Evolutionary conservation across 1,140 invertebrate genomes (phyloP).

Genomic region (Stegodyphus mimosarum): DNA sequence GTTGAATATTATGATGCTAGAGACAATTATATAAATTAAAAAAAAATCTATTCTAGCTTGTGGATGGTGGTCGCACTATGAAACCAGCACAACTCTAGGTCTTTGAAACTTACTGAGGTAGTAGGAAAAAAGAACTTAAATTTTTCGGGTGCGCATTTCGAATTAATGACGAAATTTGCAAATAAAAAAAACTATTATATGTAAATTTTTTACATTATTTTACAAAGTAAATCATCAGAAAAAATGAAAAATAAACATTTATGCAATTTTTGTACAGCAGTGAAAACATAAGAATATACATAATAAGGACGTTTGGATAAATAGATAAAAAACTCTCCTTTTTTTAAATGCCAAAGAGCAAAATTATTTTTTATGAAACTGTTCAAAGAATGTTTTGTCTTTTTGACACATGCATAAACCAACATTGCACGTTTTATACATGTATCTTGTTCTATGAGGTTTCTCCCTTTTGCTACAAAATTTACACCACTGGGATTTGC

Average conservation of each 20-base stretch:
- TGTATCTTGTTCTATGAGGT: constrained; percentile 15
- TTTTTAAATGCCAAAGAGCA: neutral
- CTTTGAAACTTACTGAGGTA: neutral
- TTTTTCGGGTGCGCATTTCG: neutral
- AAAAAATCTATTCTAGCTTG: neutral
- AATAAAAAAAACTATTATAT: constrained; percentile 1
- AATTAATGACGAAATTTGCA: neutral
- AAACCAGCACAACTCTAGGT: neutral
- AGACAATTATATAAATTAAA: neutral
- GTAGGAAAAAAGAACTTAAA: too few relatives aligned
- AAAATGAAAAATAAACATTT: constrained; percentile 44
- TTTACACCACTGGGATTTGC: neutral
- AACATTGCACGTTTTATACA: constrained; percentile 11
- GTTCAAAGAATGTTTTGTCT: constrained; percentile 2
- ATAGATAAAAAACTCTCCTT: neutral
- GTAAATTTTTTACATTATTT: constrained; percentile 11
- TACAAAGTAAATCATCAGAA: constrained; percentile 9
- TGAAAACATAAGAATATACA: neutral
- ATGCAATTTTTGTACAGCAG: neutral
- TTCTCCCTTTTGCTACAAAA: constrained; percentile 11
- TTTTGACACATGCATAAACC: constrained; percentile 9
- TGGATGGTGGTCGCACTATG: constrained; percentile 8
- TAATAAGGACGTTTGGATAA: neutral
- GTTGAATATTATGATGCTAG: neutral
- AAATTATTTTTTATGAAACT: constrained; percentile 17